Evolutionary conservation across 2,797 vertebrate species (phyloP).

Genomic region (Ctenosaura bakeri): DNA sequence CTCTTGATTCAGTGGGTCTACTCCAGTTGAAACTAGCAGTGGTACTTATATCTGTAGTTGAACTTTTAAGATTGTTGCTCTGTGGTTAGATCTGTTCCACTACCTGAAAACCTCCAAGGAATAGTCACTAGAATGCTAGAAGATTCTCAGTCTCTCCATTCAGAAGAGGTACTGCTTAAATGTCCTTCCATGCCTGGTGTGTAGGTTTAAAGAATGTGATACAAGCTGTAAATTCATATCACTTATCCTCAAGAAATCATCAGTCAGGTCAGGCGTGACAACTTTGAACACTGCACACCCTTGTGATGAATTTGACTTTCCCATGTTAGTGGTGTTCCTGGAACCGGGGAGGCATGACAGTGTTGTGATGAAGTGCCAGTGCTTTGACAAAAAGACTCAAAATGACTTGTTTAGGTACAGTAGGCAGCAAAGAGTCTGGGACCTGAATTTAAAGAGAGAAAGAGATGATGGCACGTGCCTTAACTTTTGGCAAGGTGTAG

Average conservation of each 20-base stretch:
- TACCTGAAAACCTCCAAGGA: background rate
- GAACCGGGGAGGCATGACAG: conserved; percentile 77
- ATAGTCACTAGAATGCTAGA: too few species aligned
- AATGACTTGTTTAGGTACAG: conserved; percentile 35
- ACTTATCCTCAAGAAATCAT: conserved; percentile 75
- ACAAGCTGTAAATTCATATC: conserved; percentile 74
- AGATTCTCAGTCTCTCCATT: background rate
- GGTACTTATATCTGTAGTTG: too few species aligned
- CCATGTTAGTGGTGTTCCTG: conserved; percentile 81
- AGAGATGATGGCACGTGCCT: background rate
- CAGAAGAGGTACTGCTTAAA: background rate
- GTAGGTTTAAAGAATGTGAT: conserved; percentile 58
- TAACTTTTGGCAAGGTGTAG: background rate
- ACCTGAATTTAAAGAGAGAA: background rate
- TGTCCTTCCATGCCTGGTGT: conserved; percentile 13
- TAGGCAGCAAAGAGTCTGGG: conserved; percentile 9
- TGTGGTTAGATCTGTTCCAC: background rate
- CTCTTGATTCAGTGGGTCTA: too few species aligned
- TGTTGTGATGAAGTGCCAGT: conserved; percentile 58
- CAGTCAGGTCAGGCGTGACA: conserved; percentile 81
- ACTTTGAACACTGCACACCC: conserved; percentile 79
- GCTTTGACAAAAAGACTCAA: conserved; percentile 27
- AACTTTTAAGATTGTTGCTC: background rate
- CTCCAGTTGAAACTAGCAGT: too few species aligned
- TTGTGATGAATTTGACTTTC: conserved; percentile 86